phyloP scores from a whole-genome alignment of 2,113 vertebrate species.

The human region DNA sequence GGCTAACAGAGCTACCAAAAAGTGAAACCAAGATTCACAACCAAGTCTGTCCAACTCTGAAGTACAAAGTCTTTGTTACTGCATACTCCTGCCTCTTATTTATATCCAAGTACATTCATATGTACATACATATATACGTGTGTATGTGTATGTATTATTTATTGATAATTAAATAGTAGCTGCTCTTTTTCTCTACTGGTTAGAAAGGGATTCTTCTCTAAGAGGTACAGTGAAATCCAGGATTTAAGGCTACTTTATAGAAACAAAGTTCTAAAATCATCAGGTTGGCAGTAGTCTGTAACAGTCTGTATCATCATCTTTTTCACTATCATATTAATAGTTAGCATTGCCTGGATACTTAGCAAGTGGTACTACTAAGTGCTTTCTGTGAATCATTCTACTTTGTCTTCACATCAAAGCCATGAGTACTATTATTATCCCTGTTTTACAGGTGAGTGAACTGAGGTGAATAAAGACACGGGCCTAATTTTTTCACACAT shows the following conservation, averaged over 20 bases:
- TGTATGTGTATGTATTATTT: not conserved
- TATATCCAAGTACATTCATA: not conserved
- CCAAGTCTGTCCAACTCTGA: not conserved
- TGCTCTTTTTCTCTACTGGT: not conserved
- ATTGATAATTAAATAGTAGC: not conserved
- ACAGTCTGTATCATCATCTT: not conserved
- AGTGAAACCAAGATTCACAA: not conserved
- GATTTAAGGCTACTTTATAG: not conserved
- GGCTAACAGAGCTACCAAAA: not conserved
- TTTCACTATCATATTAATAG: not conserved
- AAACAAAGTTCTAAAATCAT: not conserved
- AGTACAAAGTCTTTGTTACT: not conserved
- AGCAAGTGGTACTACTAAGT: not conserved
- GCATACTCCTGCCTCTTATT: not conserved
- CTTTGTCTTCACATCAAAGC: constrained; percentile 5
- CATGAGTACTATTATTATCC: not conserved
- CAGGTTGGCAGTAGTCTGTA: not conserved
- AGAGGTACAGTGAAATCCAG: not conserved
- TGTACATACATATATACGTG: not conserved
- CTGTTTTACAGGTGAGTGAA: constrained; percentile 23
- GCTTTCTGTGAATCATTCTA: not conserved
- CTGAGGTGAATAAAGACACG: not conserved
- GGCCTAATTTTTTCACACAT: not conserved
- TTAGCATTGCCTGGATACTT: not conserved
- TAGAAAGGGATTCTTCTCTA: not conserved